These are phyloP conservation scores for Orthosia cruda DNA, from an alignment of 2,888 invertebrate species.

Conservation along the genomic window DNA sequence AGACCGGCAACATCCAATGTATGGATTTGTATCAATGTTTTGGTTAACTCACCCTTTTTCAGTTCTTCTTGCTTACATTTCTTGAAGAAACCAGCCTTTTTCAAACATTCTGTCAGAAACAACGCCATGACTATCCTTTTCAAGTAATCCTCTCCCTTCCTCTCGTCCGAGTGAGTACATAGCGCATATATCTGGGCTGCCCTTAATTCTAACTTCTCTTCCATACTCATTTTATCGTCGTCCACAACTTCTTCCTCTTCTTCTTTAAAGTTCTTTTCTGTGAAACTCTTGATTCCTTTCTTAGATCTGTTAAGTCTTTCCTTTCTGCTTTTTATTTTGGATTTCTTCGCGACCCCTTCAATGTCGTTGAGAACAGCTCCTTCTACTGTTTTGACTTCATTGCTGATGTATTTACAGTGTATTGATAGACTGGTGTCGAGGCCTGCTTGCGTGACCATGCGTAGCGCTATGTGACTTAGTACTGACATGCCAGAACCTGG, in stretches of 20 bases:
- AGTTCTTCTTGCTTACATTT: slow-evolving; percentile 77
- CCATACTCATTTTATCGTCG: slow-evolving; percentile 80
- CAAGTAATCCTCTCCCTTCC: slow-evolving; percentile 94
- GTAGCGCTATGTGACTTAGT: slow-evolving; percentile 94
- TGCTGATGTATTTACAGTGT: slow-evolving; percentile 84
- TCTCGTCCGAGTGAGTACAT: slow-evolving; percentile 93
- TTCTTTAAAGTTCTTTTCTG: slow-evolving; percentile 78
- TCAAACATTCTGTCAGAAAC: slow-evolving; percentile 94
- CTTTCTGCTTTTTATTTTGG: slow-evolving; percentile 86
- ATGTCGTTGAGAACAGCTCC: slow-evolving; percentile 83
- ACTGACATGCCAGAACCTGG: slow-evolving; percentile 96
- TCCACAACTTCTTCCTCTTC: slow-evolving; percentile 76
- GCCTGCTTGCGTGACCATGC: slow-evolving; percentile 95
- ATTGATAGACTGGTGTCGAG: slow-evolving; percentile 88
- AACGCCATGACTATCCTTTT: slow-evolving; percentile 95
- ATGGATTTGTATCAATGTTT: background rate
- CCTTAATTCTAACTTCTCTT: slow-evolving; percentile 83
- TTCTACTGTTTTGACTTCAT: slow-evolving; percentile 80
- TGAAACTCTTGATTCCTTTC: slow-evolving; percentile 80
- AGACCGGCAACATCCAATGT: background rate
- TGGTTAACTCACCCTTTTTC: slow-evolving; percentile 73
- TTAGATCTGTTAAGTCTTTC: slow-evolving; percentile 86
- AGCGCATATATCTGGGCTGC: slow-evolving; percentile 92
- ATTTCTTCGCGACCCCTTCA: slow-evolving; percentile 85
- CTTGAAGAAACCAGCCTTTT: slow-evolving; percentile 93